Conservation (phyloP, 2,888 invertebrate species). For the Nycteola revayana region DNA sequence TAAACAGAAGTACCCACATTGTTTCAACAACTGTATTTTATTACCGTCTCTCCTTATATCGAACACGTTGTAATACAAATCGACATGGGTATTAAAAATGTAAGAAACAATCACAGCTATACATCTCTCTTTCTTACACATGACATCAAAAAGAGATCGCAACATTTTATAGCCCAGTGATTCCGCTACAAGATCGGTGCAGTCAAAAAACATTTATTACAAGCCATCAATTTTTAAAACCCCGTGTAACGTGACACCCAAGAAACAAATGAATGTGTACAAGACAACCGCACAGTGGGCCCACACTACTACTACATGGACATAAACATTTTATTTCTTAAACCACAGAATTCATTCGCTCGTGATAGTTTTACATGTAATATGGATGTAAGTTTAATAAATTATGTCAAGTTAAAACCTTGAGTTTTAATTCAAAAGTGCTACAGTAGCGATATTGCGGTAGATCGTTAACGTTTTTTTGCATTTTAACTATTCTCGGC, state of each 20-base stretch:
- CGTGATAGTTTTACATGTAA: conserved; percentile 17
- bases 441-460: conserved; percentile 7
- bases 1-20: conserved; percentile 42
- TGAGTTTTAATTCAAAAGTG: conserved; percentile 10
- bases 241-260: conserved; percentile 71
- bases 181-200: conserved; percentile 52
- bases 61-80: conserved; percentile 53
- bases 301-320: conserved; percentile 32
- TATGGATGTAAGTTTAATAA: conserved; percentile 15
- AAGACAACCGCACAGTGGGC: conserved; percentile 57
- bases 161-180: conserved; percentile 53
- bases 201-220: conserved; percentile 74
- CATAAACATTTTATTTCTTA: conserved; percentile 17
- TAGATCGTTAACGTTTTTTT: conserved; percentile 9
- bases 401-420: conserved; percentile 18
- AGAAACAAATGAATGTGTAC: conserved; percentile 50
- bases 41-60: conserved; percentile 42
- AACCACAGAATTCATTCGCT: conserved; percentile 20
- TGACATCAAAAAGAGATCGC: conserved; percentile 28
- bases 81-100: conserved; percentile 57
- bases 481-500: conserved; percentile 17
- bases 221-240: conserved; percentile 72
- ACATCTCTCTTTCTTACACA: conserved; percentile 37
- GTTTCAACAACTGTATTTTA: conserved; percentile 46
- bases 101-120: conserved; percentile 50